Evolutionary conservation across 2,888 invertebrate genomes (phyloP).

Genomic region (Trypoxylon attenuatum): DNA sequence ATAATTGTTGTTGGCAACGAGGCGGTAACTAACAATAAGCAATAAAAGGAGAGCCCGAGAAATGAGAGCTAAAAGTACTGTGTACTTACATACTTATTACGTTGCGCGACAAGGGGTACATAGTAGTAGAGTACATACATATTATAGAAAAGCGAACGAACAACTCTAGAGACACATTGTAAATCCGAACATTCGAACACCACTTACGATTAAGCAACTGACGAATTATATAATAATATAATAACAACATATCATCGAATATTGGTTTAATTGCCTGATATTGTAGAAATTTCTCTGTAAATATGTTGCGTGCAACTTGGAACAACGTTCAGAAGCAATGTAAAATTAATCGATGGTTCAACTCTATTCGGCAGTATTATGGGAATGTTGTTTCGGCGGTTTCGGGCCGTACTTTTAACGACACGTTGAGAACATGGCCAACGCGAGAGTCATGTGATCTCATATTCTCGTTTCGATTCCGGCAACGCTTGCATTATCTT

Average conservation of each 20-base stretch:
- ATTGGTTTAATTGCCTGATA: constrained; percentile 73
- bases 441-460: constrained; percentile 7
- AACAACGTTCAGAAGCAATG: constrained; percentile 35
- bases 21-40: too few relatives aligned
- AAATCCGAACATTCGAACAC: constrained; percentile 50
- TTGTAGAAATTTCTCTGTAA: constrained; percentile 71
- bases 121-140: constrained; percentile 7
- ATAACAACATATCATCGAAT: constrained; percentile 73
- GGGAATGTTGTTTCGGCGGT: too few relatives aligned
- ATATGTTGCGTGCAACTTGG: constrained; percentile 69
- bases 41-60: background rate
- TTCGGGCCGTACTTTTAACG: too few relatives aligned
- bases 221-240: constrained; percentile 68
- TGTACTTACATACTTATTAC: too few relatives aligned
- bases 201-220: constrained; percentile 64
- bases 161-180: constrained; percentile 30
- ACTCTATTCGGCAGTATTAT: too few relatives aligned
- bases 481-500: constrained; percentile 23
- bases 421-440: too few relatives aligned
- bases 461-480: constrained; percentile 21
- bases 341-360: constrained; percentile 22
- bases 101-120: too few relatives aligned
- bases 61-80: background rate
- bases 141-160: constrained; percentile 30
- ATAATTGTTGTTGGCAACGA: too few relatives aligned